These are phyloP conservation scores for Peromyscus melanophrys DNA, from an alignment of 2,797 vertebrate genomes.

Conservation along the genomic window DNA sequence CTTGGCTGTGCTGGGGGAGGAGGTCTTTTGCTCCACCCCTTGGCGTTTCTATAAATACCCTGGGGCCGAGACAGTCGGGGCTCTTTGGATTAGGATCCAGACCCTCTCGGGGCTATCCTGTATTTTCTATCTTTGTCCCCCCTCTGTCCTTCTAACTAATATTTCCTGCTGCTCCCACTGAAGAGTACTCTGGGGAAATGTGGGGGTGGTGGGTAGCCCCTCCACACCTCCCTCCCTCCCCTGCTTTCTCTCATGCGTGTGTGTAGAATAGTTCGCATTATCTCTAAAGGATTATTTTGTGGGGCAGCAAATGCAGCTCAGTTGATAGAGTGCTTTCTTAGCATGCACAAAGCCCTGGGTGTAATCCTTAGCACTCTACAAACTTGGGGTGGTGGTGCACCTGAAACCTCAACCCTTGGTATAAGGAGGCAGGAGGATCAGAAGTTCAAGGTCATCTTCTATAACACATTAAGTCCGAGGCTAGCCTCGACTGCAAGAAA, in stretches of 20 bases:
- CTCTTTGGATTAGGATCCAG: too few relatives aligned
- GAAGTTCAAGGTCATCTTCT: neutral
- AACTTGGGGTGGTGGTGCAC: neutral
- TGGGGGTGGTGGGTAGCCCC: too few relatives aligned
- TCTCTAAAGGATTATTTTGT: neutral
- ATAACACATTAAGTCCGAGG: neutral
- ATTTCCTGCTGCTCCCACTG: too few relatives aligned
- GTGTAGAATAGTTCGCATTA: neutral
- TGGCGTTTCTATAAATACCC: too few relatives aligned
- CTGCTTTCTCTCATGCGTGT: neutral
- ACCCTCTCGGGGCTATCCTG: too few relatives aligned
- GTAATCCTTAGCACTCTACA: neutral
- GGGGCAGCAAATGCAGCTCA: neutral
- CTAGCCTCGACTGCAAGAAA: neutral
- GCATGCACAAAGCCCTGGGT: neutral
- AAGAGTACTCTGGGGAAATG: too few relatives aligned
- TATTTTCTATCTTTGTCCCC: too few relatives aligned
- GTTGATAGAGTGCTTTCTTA: neutral
- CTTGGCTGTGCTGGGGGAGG: too few relatives aligned
- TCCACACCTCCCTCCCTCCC: neutral
- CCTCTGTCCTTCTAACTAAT: too few relatives aligned
- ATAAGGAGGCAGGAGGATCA: neutral
- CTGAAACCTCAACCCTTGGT: neutral
- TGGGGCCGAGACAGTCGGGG: too few relatives aligned
- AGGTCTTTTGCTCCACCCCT: too few relatives aligned